phyloP scores from a whole-genome alignment of 2,113 vertebrate species.

The Apaloderma vittatum region DNA sequence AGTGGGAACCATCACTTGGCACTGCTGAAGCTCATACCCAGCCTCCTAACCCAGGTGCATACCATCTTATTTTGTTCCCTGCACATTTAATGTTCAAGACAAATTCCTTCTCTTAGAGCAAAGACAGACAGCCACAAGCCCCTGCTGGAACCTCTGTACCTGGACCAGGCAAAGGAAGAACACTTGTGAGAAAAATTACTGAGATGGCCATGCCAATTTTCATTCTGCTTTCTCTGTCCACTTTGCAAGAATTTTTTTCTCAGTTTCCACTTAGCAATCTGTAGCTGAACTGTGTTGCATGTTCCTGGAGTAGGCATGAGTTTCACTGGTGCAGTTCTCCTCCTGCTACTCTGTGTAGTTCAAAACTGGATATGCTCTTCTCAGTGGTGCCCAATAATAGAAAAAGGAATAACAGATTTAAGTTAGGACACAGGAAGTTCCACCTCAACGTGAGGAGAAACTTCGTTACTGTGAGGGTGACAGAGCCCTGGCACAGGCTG shows the following conservation, averaged over 20 bases:
- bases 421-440: no score
- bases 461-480: no score
- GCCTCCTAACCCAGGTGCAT: background rate
- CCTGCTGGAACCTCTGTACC: background rate
- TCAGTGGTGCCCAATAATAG: no score
- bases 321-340: background rate
- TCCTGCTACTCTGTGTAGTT: background rate
- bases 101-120: background rate
- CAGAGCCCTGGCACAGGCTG: no score
- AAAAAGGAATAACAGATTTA: no score
- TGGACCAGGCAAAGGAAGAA: background rate
- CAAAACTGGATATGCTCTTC: background rate
- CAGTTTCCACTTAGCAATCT: background rate
- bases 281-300: background rate
- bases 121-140: background rate
- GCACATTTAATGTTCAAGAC: accelerated
- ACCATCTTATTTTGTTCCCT: background rate
- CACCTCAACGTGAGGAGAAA: no score
- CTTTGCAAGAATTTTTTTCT: background rate
- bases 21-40: background rate
- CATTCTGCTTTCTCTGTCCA: background rate
- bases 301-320: background rate
- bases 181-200: background rate
- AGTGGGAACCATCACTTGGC: background rate
- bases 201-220: background rate